Conservation (phyloP, 2,113 vertebrate genomes). For the Catagonus wagneri region DNA sequence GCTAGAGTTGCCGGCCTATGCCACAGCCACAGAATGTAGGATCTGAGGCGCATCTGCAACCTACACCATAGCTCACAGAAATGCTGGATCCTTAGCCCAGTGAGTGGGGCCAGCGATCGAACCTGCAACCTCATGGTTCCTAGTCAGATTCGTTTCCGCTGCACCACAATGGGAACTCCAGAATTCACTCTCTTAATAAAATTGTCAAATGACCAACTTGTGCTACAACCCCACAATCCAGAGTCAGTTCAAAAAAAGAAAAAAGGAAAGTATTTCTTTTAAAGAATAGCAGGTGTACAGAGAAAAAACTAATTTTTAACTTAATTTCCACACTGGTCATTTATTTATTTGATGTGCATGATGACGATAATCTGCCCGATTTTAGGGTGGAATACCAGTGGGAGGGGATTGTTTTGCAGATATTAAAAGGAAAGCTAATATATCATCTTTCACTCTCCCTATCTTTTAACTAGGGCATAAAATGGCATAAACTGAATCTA, state of each 20-base stretch:
- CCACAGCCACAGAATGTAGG: too few relatives aligned
- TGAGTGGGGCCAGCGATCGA: too few relatives aligned
- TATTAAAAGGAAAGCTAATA: conserved; percentile 84
- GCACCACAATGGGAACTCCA: neutral
- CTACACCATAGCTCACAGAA: too few relatives aligned
- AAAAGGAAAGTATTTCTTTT: conserved; percentile 77
- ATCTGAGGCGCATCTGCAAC: too few relatives aligned
- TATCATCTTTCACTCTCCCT: conserved; percentile 79
- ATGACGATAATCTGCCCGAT: conserved; percentile 76
- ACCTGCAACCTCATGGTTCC: too few relatives aligned
- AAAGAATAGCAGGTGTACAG: conserved; percentile 75
- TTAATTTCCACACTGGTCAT: conserved; percentile 82
- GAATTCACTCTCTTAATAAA: conserved; percentile 78
- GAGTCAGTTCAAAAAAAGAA: conserved; percentile 6
- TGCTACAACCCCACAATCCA: conserved; percentile 70
- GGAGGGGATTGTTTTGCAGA: conserved; percentile 79
- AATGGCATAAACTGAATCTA: conserved; percentile 88
- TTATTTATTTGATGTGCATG: conserved; percentile 77
- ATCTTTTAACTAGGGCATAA: conserved; percentile 89
- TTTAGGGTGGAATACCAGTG: conserved; percentile 73
- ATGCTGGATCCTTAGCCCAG: too few relatives aligned
- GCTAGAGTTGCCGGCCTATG: too few relatives aligned
- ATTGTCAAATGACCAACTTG: conserved; percentile 80
- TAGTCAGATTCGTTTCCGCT: too few relatives aligned
- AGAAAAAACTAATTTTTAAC: conserved; percentile 70